Evolutionary conservation across 1,140 invertebrate species (phyloP).

Genomic region (Dreissena polymorpha): DNA sequence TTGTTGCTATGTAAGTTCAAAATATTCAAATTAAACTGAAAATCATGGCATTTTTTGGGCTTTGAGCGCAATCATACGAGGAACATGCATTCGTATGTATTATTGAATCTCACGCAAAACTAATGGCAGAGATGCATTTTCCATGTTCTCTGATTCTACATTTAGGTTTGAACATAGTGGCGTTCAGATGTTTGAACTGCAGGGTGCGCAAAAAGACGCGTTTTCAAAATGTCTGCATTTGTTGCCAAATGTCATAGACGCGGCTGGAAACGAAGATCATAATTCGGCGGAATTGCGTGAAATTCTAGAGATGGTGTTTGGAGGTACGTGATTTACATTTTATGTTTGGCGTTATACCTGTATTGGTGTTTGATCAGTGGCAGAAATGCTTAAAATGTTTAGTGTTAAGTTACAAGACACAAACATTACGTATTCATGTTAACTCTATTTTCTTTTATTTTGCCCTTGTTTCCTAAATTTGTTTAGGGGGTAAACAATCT

Average conservation of each 20-base stretch:
- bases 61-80: background rate
- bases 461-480: background rate
- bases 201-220: background rate
- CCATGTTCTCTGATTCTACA: background rate
- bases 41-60: background rate
- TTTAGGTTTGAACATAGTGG: background rate
- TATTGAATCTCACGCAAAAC: too few relatives aligned
- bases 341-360: background rate
- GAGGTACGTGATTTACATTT: conserved; percentile 4
- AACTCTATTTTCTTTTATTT: background rate
- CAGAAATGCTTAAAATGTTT: background rate
- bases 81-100: too few relatives aligned
- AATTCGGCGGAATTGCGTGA: background rate
- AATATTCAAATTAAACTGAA: background rate
- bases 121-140: too few relatives aligned
- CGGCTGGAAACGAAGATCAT: background rate
- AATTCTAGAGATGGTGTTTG: background rate
- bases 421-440: background rate
- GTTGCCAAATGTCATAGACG: conserved; percentile 2
- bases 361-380: background rate
- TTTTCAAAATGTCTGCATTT: background rate
- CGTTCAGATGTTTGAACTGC: background rate
- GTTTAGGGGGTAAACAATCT: background rate
- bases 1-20: background rate
- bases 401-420: background rate